Evolutionary conservation across 2,797 vertebrate genomes (phyloP), one percentile per base, ranked within the genome.

Genomic region (Garrulus glandarius): DNA sequence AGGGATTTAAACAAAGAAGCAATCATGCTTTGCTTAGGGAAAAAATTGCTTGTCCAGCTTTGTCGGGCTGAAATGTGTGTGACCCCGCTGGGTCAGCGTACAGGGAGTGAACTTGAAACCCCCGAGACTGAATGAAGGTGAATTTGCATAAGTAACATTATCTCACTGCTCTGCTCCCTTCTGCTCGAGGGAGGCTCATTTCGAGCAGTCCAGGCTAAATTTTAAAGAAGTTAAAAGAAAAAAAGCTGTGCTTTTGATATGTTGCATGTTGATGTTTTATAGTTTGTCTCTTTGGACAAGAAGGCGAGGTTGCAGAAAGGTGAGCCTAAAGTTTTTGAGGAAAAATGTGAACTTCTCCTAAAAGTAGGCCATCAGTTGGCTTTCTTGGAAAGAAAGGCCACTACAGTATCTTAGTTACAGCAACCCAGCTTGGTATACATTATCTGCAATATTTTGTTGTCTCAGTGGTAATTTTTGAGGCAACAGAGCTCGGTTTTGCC

Each of bases 21-120:
- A 72, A 60, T 85, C 69, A 5, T 75, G 92, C 76, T 94, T 87
- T 80, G 82, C 76, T 90, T 87, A 76, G 79, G 84, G 82, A 30
- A 78, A 71, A 89, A 77, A 70, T 29, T 47, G 78, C 93, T 75
- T 84, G 55, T 43, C 77, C 81, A 70, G 92, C 88, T 84, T 72
- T 70, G 8, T 49, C 1, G 0, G 14, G 39, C 34, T 61, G 76
- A 39, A 76, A 68, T n/a, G 55, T 68, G 69, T 55, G 68, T 77
- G 49, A 27, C 75, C 70, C 56, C 5, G 9, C 44, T 72, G 75
- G 92, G 64, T 72, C 84, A 52, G 84, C 6, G 8, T 47, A 82
- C 84, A 82, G 90, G 8, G 47, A 84, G 67, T 9, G 65, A 91
- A 63, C 61, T 39, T 55, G 56, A 84, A 89, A 52, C 89, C 50